Evolutionary conservation across 2,113 vertebrate species (phyloP).

Genomic region (Ramphastos sulfuratus): DNA sequence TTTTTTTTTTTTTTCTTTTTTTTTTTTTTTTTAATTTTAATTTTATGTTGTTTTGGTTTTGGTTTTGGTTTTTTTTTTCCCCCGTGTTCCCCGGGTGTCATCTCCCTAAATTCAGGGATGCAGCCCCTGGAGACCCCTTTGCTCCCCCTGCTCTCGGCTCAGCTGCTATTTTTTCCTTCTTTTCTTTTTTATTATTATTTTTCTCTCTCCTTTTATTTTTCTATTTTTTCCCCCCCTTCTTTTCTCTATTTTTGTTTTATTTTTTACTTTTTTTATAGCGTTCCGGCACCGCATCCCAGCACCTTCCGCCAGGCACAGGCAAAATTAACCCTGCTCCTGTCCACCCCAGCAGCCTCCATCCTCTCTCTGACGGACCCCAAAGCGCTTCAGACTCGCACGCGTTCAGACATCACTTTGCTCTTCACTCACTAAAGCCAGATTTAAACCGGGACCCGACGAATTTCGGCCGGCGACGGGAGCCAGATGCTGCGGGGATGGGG

Average conservation of each 20-base stretch:
- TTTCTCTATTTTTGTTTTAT: not conserved
- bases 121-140: not conserved
- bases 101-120: not conserved
- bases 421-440: not conserved
- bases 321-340: slow-evolving; percentile 28
- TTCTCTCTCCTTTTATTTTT: too few species aligned
- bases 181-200: too few species aligned
- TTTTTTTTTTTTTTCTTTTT: not conserved
- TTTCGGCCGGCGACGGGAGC: not conserved
- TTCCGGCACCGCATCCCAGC: slow-evolving; percentile 54
- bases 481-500: not conserved
- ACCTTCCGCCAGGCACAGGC: slow-evolving; percentile 41
- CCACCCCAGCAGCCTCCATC: not conserved
- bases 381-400: slow-evolving; percentile 7
- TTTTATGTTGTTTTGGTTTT: not conserved
- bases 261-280: slow-evolving; percentile 5
- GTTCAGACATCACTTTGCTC: slow-evolving; percentile 11
- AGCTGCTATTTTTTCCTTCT: not conserved
- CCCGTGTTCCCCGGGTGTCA: not conserved
- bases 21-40: not conserved
- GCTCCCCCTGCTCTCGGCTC: not conserved
- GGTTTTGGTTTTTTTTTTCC: not conserved
- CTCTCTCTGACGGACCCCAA: slow-evolving; percentile 38
- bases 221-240: accelerated
- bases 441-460: not conserved